Evolutionary conservation across 2,113 vertebrate genomes (phyloP), one percentile per base, ranked within the genome.

Genomic region (Channa argus): DNA sequence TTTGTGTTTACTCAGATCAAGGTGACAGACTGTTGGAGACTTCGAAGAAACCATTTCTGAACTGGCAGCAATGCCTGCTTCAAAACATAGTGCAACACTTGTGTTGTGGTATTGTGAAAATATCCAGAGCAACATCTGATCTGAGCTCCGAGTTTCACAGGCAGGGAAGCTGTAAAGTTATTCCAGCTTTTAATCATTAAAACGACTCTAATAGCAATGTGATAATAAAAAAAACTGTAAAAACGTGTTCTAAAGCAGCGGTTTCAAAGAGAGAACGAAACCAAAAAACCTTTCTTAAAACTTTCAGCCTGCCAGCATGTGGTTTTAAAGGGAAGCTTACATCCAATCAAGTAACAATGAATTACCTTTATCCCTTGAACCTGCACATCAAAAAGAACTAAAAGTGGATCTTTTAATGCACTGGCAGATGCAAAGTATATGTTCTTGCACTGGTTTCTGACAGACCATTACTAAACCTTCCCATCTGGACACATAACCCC

Each of bases 1-100:
- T 79, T 88, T 87, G 86, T 86, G 77, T 45, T 77, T 66, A 72
- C 71, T 86, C 74, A 77, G 78, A 79, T 92, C 78, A 87, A 85
- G 83, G 74, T 88, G 86, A 87, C 85, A 80, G 82, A 82, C 82
- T 70, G 69, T 71, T 69, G 77, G 66, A 82, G 82, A 76, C 74
- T 74, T 63, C 69, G 80, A 44, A 86, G 72, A 68, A 72, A 74
- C 73, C 71, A 58, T 50, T 83, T 59, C 63, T 54, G 72, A 78
- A 72, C 58, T 73, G 64, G 80, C 83, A 77, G 13, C 47, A 37
- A 62, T 37, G 67, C n/a, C 47, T 4, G 37, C 33, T 49, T 73
- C 3, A 50, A 36, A 51, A 55, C 3, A 34, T 38, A 24, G 24
- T 24, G 24, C 24, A 24, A 24, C 24, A 24, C 24, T 24, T 24